Evolutionary conservation across 2,888 invertebrate species (phyloP).

Genomic region (Vandiemenella viatica): DNA sequence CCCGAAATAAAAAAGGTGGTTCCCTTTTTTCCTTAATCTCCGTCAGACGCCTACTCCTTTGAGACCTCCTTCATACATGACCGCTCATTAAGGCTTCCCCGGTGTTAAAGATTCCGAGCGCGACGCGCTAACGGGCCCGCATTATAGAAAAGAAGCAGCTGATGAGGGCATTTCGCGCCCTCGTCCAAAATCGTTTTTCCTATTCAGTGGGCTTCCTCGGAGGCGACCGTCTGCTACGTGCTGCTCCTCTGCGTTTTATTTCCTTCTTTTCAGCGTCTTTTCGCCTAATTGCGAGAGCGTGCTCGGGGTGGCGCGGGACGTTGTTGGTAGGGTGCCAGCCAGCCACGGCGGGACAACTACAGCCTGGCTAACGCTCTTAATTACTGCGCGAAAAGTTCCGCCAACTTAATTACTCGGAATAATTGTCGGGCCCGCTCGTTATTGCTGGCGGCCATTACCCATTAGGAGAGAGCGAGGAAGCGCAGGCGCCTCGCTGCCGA

Average conservation of each 20-base stretch:
- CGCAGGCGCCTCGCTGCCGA: too few species aligned
- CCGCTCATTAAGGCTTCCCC: constrained; percentile 13
- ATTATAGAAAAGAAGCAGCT: too few species aligned
- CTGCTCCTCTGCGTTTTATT: background rate
- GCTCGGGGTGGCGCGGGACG: too few species aligned
- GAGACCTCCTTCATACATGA: background rate
- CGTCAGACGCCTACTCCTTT: too few species aligned
- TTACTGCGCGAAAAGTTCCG: constrained; percentile 13
- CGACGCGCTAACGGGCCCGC: background rate
- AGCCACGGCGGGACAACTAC: background rate
- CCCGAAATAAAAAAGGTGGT: too few species aligned
- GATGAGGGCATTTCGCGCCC: constrained; percentile 13
- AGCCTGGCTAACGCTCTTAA: constrained; percentile 11
- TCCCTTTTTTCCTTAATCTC: too few species aligned
- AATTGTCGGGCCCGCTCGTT: constrained; percentile 13
- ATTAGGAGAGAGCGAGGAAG: too few species aligned
- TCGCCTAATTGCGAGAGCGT: background rate
- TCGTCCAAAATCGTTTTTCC: constrained; percentile 14
- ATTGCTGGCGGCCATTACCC: constrained; percentile 8
- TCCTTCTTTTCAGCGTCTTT: constrained; percentile 3
- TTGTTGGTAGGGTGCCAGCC: background rate
- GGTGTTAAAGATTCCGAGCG: constrained; percentile 13
- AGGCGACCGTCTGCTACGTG: background rate
- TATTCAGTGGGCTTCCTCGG: constrained; percentile 11
- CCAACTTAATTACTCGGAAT: constrained; percentile 16